Conservation (phyloP, 64 coral and sea anemone genomes). For the Acropora yongei region DNA sequence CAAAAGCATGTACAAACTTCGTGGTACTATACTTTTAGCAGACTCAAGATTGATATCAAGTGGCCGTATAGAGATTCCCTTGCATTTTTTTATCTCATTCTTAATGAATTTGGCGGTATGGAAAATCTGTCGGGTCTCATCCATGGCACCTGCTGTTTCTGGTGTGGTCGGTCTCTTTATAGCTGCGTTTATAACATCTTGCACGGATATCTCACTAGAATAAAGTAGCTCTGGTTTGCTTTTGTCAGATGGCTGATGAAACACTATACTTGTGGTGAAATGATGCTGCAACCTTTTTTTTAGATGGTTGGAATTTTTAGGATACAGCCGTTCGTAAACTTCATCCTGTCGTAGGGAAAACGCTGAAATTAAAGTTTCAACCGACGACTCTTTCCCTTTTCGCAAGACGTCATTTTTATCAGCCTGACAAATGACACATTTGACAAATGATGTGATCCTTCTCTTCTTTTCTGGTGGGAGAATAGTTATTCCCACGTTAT, state of each 20-base stretch:
- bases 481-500: too few species aligned
- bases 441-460: too few species aligned
- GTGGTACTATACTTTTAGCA: constrained; percentile 53
- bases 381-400: too few species aligned
- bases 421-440: too few species aligned
- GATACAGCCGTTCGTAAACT: too few species aligned
- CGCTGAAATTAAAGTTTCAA: too few species aligned
- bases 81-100: constrained; percentile 64
- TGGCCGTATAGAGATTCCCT: constrained; percentile 29
- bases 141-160: neutral
- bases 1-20: constrained; percentile 57
- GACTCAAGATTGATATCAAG: constrained; percentile 41
- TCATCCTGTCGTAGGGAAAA: too few species aligned
- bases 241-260: constrained; percentile 22
- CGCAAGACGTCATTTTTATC: too few species aligned
- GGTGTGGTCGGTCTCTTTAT: neutral
- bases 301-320: too few species aligned
- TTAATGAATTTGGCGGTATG: constrained; percentile 49
- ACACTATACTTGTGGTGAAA: constrained; percentile 24
- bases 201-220: neutral
- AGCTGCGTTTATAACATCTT: constrained; percentile 41
- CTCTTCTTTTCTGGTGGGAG: too few species aligned
- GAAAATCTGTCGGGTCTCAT: constrained; percentile 11
- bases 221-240: constrained; percentile 38
- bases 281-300: neutral